phyloP scores from a whole-genome alignment of 2,113 vertebrate species.

The Hemiprocne comata region DNA sequence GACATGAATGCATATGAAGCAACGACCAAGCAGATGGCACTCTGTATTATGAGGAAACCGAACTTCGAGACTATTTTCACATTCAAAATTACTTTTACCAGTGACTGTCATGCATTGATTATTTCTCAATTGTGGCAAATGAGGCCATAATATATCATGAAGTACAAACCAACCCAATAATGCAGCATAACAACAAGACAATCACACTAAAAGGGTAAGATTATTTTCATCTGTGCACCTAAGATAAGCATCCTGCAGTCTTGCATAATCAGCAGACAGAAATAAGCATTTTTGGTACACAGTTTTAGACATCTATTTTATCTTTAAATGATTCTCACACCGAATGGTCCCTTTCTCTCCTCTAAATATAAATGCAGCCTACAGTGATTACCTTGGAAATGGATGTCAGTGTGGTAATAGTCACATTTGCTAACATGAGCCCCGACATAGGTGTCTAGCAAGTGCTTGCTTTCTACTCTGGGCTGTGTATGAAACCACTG shows the following conservation, averaged over 20 bases:
- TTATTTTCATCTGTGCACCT: background rate
- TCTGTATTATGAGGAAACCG: background rate
- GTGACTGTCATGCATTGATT: background rate
- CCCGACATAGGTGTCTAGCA: fast-evolving
- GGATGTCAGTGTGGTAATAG: background rate
- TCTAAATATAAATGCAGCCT: background rate
- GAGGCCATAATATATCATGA: background rate
- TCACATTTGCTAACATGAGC: background rate
- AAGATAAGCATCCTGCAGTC: background rate
- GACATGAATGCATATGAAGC: background rate
- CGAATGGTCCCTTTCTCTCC: background rate
- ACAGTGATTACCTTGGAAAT: background rate
- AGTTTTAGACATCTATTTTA: background rate
- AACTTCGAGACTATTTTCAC: background rate
- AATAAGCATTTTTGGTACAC: background rate
- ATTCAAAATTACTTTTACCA: background rate
- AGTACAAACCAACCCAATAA: background rate
- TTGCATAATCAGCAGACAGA: background rate
- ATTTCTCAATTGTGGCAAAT: background rate
- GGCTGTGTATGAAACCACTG: background rate
- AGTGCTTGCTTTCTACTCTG: background rate
- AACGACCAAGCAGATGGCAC: background rate
- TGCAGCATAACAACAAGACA: background rate
- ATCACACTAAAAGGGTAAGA: background rate
- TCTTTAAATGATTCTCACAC: background rate